A percentile compares a stretch with the other conserved stretches of the same genome.
Conservation (phyloP, 2,113 vertebrate species). For the Stictonetta naevosa region DNA sequence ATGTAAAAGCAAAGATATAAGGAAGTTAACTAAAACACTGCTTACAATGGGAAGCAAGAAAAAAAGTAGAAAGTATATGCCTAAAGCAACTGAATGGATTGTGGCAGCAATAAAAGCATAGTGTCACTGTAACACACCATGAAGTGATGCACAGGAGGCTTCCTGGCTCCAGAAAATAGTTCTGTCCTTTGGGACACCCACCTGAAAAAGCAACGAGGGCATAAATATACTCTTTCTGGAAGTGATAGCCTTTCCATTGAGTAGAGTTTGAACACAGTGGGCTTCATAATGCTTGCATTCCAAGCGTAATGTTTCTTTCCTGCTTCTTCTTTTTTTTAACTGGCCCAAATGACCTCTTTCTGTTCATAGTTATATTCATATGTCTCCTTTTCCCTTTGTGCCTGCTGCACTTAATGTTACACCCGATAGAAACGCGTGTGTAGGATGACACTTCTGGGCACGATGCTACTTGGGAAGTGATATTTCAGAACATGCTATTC, state of each 20-base stretch:
- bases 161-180: background rate
- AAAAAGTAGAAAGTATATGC: background rate
- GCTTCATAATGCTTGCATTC: background rate
- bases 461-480: background rate
- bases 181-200: background rate
- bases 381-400: background rate
- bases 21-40: background rate
- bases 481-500: constrained; percentile 16
- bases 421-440: background rate
- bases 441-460: background rate
- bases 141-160: background rate
- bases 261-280: background rate
- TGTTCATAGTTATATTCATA: background rate
- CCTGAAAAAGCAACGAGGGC: background rate
- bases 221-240: background rate
- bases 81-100: background rate
- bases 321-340: background rate
- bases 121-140: background rate
- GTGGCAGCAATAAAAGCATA: background rate
- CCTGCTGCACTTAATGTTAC: background rate
- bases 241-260: fast-evolving
- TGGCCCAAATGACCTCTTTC: background rate
- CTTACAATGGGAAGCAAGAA: background rate
- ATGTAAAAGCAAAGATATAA: background rate
- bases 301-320: background rate